Percentiles rank a stretch among this genome's conserved stretches.
phyloP scores from a whole-genome alignment of 2,888 invertebrate genomes.

The Limnephilus rhombicus region DNA sequence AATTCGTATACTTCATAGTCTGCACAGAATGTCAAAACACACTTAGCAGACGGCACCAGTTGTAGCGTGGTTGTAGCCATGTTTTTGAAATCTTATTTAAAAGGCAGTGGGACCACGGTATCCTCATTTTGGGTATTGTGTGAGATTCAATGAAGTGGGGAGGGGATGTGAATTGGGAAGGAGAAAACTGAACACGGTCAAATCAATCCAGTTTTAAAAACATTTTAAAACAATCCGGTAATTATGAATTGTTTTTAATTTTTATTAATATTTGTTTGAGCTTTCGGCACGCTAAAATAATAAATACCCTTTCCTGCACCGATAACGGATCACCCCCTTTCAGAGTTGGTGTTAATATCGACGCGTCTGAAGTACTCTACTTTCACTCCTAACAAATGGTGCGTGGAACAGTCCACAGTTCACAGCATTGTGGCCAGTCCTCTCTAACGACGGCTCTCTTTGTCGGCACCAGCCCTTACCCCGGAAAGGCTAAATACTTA shows the following conservation, averaged over 20 bases:
- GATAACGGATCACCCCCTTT: conserved; percentile 7
- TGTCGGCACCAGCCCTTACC: conserved; percentile 6
- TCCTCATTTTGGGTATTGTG: too few relatives aligned
- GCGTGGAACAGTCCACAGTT: conserved; percentile 11
- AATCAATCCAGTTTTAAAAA: too few relatives aligned
- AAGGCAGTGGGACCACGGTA: too few relatives aligned
- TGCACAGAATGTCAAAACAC: too few relatives aligned
- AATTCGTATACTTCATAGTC: too few relatives aligned
- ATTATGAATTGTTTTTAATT: not conserved
- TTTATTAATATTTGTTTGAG: not conserved
- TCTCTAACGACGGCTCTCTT: not conserved
- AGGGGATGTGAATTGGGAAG: too few relatives aligned
- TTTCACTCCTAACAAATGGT: conserved; percentile 18
- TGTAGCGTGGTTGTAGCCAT: too few relatives aligned
- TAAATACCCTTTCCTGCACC: not conserved
- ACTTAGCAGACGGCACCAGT: too few relatives aligned
- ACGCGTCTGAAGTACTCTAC: conserved; percentile 5
- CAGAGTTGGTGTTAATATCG: not conserved
- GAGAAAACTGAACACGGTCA: too few relatives aligned
- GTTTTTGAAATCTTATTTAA: too few relatives aligned
- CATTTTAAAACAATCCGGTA: too few relatives aligned
- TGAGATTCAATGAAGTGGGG: too few relatives aligned
- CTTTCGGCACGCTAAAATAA: not conserved
- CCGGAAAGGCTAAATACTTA: conserved; percentile 8
- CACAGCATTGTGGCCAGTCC: not conserved